Conservation (phyloP, 2,113 vertebrate species). For the Sinocyclocheilus anshuiensis region DNA sequence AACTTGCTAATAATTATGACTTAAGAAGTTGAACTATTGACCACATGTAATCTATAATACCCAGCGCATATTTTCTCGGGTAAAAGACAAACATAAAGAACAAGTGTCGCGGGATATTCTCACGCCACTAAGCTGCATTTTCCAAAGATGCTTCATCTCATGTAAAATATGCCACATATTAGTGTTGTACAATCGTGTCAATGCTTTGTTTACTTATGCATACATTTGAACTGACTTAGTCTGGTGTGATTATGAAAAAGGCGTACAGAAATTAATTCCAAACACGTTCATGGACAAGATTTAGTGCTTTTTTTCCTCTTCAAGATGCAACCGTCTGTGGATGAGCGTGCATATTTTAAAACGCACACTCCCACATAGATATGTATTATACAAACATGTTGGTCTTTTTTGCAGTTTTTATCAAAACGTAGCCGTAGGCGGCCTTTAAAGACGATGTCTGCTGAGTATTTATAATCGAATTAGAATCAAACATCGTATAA, state of each 20-base stretch:
- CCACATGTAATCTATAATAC: not conserved
- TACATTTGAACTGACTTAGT: not conserved
- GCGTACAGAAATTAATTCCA: not conserved
- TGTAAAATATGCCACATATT: not conserved
- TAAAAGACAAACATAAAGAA: not conserved
- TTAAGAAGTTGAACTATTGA: constrained; percentile 11
- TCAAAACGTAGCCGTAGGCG: not conserved
- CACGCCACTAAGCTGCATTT: not conserved
- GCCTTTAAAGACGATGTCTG: not conserved
- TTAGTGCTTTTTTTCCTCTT: not conserved
- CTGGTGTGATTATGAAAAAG: not conserved
- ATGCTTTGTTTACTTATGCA: constrained; percentile 4
- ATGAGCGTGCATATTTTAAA: not conserved
- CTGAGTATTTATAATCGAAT: not conserved
- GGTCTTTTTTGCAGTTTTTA: not conserved
- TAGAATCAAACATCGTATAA: not conserved
- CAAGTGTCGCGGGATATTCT: constrained; percentile 6
- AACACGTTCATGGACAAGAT: constrained; percentile 1
- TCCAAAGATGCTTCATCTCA: not conserved
- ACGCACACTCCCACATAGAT: not conserved
- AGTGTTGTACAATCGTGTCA: not conserved
- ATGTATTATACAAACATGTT: not conserved
- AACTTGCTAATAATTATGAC: not conserved
- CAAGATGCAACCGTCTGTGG: constrained; percentile 1
- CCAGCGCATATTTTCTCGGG: not conserved